Evolutionary conservation across 1,140 invertebrate species (phyloP), one percentile per base, ranked within the genome.

Genomic region (Gyrodactylus bullatarudis): DNA sequence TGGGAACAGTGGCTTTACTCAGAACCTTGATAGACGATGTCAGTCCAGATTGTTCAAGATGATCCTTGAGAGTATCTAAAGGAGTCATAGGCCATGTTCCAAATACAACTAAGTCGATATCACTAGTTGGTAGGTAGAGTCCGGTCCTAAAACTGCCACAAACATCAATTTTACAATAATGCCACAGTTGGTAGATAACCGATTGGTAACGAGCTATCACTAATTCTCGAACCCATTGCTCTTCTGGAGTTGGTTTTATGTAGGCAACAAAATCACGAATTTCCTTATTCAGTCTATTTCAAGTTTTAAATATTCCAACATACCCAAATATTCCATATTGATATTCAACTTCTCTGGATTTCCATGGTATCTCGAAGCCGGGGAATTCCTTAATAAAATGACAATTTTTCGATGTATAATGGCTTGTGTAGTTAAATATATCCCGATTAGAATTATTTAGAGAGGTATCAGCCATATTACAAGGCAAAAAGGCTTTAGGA

Each of bases 21-120:
- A 96, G 84, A 76, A 95, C 91, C 85, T 94, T 93, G 77, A 95
- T 87, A 76, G 87, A 85, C 77, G 89, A 87, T 71, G 89, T 89
- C 75, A 96, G 88, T 77, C 87, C 87, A 79, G 87, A 86, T 74
- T 87, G 86, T 74, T 93, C 83, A 75, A 96, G 83, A 77, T 88
- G 88, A 77, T 87, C 86, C 82, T 95, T 88, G 75, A 96, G 82
- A 1, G 89, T 92, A 77, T 87, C 85, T 74, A 96, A 83, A 74
- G 92, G 91, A 78, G 87, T 75, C 27, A 75, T 86, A 76, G 88
- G 86, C 92, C 91, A 96, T 77, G 90, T 87, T 73, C 90, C 90
- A 81, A 91, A 87, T 74, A 97, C 89, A 76, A 95, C 91, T 77
- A 97, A 85, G 84, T 96, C 92, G 80, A 96, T 95, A 83, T 96